A percentile compares a stretch with the other conserved stretches of the same genome.
phyloP scores from a whole-genome alignment of 2,797 vertebrate genomes.

The Enteromius treurensis region DNA sequence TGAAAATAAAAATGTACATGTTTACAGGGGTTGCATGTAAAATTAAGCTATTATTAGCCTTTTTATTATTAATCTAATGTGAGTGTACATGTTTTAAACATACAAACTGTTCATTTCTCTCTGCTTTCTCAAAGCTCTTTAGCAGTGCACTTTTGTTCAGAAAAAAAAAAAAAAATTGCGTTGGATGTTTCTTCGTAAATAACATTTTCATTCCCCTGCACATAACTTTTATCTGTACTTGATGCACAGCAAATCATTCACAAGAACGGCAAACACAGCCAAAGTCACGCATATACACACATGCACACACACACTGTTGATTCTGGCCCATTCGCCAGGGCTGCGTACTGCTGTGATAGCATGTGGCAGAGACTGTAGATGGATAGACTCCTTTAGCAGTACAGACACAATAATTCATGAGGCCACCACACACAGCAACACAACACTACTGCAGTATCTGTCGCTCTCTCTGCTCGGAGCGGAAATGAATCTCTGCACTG shows the following conservation, averaged over 20 bases:
- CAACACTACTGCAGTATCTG: conserved; percentile 49
- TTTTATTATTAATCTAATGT: not conserved
- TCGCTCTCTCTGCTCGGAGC: conserved; percentile 65
- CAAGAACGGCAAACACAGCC: conserved; percentile 24
- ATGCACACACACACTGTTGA: conserved; percentile 27
- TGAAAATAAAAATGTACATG: not conserved
- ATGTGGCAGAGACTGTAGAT: conserved; percentile 64
- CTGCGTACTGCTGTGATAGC: conserved; percentile 56
- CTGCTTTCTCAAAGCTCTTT: not conserved
- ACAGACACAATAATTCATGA: conserved; percentile 67
- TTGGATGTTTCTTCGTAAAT: not conserved
- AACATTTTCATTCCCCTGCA: conserved; percentile 10
- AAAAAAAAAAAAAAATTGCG: too few species aligned
- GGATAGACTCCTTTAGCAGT: conserved; percentile 64
- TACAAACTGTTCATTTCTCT: not conserved
- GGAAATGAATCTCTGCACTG: conserved; percentile 55
- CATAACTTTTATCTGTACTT: conserved; percentile 36
- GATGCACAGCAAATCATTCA: conserved; percentile 30
- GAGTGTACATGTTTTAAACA: not conserved
- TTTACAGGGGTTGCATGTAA: not conserved
- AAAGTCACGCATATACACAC: not conserved
- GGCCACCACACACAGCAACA: conserved; percentile 49
- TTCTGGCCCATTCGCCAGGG: conserved; percentile 44
- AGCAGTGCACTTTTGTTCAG: not conserved
- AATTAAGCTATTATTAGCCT: not conserved